phyloP scores from a whole-genome alignment of 1,140 invertebrate species.

The Battus philenor region DNA sequence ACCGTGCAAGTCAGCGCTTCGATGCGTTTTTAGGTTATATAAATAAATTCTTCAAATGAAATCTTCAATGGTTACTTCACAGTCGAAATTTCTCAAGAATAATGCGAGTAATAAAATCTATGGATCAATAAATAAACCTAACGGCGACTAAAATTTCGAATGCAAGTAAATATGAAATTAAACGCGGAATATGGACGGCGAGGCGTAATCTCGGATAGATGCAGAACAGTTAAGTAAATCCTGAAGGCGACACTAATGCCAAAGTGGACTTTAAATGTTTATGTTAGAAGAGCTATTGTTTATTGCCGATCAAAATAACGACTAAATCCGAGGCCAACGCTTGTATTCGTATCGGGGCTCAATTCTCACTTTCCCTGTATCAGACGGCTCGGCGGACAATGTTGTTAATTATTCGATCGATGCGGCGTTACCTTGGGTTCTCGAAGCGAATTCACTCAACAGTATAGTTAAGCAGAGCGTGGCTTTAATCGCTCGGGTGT shows the following conservation, averaged over 20 bases:
- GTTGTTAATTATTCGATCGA: conserved; percentile 38
- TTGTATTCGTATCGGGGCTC: conserved; percentile 30
- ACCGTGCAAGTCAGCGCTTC: too few species aligned
- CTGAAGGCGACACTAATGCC: conserved; percentile 3
- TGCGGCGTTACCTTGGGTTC: conserved; percentile 27
- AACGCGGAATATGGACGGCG: conserved; percentile 10
- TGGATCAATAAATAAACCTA: conserved; percentile 4
- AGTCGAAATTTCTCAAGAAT: too few species aligned
- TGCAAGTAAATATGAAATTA: conserved; percentile 15
- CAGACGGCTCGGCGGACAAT: conserved; percentile 35
- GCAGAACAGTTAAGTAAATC: conserved; percentile 9
- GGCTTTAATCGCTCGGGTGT: conserved; percentile 3
- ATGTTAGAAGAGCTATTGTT: conserved; percentile 6
- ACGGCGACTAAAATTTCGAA: conserved; percentile 3
- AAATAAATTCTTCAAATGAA: too few species aligned
- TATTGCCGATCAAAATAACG: neutral
- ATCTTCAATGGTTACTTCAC: too few species aligned
- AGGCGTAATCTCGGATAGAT: conserved; percentile 15
- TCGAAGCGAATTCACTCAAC: conserved; percentile 20
- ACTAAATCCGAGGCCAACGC: conserved; percentile 4
- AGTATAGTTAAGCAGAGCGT: conserved; percentile 5
- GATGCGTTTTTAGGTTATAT: too few species aligned
- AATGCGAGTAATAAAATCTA: conserved; percentile 12
- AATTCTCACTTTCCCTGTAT: conserved; percentile 49
- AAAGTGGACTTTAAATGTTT: conserved; percentile 5